Percentiles rank a stretch among this genome's conserved stretches.
These are phyloP conservation scores for Anguilla rostrata DNA, from an alignment of 2,113 vertebrate species.

Conservation along the genomic window DNA sequence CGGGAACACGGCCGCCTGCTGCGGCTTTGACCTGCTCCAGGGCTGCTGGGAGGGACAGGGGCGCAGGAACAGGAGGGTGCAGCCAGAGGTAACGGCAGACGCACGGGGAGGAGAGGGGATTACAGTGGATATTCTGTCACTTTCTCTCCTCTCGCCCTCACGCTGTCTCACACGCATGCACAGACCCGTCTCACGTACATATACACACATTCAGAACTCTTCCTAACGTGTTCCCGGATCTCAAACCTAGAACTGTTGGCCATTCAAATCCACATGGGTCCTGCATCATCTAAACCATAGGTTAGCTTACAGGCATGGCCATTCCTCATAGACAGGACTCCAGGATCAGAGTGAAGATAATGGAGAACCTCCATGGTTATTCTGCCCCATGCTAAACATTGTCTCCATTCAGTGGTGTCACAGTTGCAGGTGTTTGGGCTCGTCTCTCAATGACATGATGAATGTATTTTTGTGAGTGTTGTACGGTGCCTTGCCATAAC, in stretches of 20 bases:
- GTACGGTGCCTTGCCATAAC: background rate
- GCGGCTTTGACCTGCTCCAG: conserved; percentile 61
- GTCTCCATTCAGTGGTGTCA: background rate
- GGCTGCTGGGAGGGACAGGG: conserved; percentile 59
- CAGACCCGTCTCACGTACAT: conserved; percentile 19
- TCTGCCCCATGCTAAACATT: background rate
- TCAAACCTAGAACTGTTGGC: background rate
- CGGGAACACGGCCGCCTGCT: conserved; percentile 60
- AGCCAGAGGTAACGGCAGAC: conserved; percentile 62
- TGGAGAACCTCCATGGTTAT: background rate
- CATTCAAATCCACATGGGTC: background rate
- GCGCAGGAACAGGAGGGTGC: conserved; percentile 60
- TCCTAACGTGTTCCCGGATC: background rate
- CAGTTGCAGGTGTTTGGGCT: background rate
- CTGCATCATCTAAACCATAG: background rate
- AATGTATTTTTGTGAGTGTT: background rate
- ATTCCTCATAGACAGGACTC: background rate
- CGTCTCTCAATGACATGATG: background rate
- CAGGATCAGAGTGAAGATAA: background rate
- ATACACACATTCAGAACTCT: background rate
- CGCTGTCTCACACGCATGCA: conserved; percentile 10
- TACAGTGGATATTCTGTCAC: background rate
- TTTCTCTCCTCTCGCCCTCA: background rate
- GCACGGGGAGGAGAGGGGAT: background rate
- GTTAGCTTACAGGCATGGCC: background rate